Percentiles rank a stretch among this genome's conserved stretches.
Evolutionary conservation across 1,140 invertebrate species (phyloP).

Genomic region (Dendroctonus ponderosae): DNA sequence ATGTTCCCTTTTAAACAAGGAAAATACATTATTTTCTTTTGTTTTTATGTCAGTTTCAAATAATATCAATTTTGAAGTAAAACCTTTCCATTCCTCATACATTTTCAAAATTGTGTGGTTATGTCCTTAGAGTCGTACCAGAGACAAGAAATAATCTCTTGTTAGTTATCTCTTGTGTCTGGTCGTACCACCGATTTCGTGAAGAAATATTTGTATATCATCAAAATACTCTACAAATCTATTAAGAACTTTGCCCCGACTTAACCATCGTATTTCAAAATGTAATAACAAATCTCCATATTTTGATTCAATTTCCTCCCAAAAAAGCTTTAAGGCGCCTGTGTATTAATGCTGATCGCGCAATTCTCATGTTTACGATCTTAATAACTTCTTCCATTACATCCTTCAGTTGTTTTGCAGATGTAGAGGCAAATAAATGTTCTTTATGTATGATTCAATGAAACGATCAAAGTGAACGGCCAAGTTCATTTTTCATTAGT

Average conservation of each 20-base stretch:
- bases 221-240: slow-evolving; percentile 11
- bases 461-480: background rate
- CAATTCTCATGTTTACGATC: slow-evolving; percentile 13
- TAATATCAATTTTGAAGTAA: too few relatives aligned
- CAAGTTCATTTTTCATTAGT: background rate
- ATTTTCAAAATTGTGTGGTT: too few relatives aligned
- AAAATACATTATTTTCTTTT: too few relatives aligned
- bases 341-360: slow-evolving; percentile 15
- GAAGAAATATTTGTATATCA: too few relatives aligned
- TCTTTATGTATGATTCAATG: background rate
- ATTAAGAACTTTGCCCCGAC: slow-evolving; percentile 31
- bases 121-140: too few relatives aligned
- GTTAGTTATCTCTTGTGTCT: too few relatives aligned
- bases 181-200: too few relatives aligned
- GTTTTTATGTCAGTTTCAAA: too few relatives aligned
- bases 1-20: too few relatives aligned
- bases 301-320: slow-evolving; percentile 19
- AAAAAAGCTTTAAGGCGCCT: too few relatives aligned
- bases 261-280: slow-evolving; percentile 26
- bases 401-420: slow-evolving; percentile 9
- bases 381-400: slow-evolving; percentile 22
- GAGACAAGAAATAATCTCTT: too few relatives aligned
- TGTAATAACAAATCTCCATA: slow-evolving; percentile 25
- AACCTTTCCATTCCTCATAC: too few relatives aligned
- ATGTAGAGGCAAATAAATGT: background rate